A percentile compares a stretch with the other conserved stretches of the same genome.
phyloP scores from a whole-genome alignment of 2,888 invertebrate species.

The Gordius sp. region DNA sequence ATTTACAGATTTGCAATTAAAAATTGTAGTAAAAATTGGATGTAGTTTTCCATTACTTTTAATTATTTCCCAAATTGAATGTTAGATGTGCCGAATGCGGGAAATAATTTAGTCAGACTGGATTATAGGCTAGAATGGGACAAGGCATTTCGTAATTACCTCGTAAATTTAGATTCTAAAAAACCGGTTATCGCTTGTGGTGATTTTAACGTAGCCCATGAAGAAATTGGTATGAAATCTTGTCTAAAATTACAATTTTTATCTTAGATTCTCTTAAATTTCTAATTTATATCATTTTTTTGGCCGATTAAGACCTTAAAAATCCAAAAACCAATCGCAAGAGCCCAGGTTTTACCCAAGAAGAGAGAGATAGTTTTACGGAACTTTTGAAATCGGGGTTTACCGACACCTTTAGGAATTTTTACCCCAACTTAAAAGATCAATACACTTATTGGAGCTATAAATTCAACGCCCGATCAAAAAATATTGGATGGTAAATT shows the following conservation, averaged over 20 bases:
- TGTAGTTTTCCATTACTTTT: background rate
- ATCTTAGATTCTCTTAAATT: slow-evolving; percentile 1
- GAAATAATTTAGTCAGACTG: slow-evolving; percentile 55
- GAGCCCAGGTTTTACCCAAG: slow-evolving; percentile 76
- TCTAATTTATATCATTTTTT: slow-evolving; percentile 23
- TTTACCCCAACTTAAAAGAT: slow-evolving; percentile 53
- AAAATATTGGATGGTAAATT: slow-evolving; percentile 70
- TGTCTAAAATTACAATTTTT: slow-evolving; percentile 15
- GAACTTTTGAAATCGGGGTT: slow-evolving; percentile 50
- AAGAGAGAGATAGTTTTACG: slow-evolving; percentile 70
- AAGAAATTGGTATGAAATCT: slow-evolving; percentile 47
- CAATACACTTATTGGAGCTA: slow-evolving; percentile 89
- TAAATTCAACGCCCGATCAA: slow-evolving; percentile 54
- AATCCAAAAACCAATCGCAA: slow-evolving; percentile 74
- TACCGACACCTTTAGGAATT: slow-evolving; percentile 55
- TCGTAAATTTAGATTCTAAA: slow-evolving; percentile 49
- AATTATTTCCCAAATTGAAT: background rate
- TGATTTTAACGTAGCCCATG: slow-evolving; percentile 86
- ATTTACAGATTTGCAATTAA: too few relatives aligned
- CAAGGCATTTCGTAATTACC: slow-evolving; percentile 45
- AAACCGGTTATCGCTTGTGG: slow-evolving; percentile 86
- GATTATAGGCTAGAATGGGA: slow-evolving; percentile 73
- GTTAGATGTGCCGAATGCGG: slow-evolving; percentile 70
- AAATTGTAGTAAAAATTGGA: too few relatives aligned
- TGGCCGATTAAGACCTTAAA: slow-evolving; percentile 68